Base-by-base conservation (phyloP, 30 jellyfish, hydroid and myxozoan species). In the Hydractinia echinata region DNA sequence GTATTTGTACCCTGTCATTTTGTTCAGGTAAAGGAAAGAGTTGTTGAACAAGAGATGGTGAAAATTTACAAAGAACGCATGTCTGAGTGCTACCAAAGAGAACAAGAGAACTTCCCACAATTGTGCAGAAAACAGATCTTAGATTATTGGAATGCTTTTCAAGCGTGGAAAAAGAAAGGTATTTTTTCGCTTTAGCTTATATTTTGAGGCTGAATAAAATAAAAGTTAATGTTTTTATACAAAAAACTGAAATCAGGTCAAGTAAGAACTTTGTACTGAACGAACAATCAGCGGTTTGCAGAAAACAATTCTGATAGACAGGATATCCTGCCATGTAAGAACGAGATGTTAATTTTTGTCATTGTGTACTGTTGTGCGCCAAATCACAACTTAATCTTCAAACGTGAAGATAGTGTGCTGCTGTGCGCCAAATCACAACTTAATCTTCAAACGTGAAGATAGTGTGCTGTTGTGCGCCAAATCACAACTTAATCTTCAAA, bases 31-130 rank as follows among this genome's bases (percentile, higher is more conserved):
- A 48, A 83, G 49, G 93, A 91, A 51, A 72, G 97, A 20, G 21
- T 89, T 61, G 97, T 89, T 55, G 95, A 89, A 67, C 87, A 81
- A 10, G 95, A 85, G 71, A 89, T 89, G 97, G 82, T 89, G 58
- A 82, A 84, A 21, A 64, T 89, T 71, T 77, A 69, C 49, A 53
- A 85, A 54, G 89, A 85, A 39, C 78, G 97, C 16, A 79, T 89
- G 73, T 86, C 69, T 20, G 72, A 61, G 51, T 89, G 97, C 73
- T 89, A 89, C 73, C 83, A 72, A 19, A 55, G 82, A 50, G 97
- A 89, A 60, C 95, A 91, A 54, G 97, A 85, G 70, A 89, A 89
- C 68, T 84, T 72, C 76, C 87, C 84, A 56, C 93, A 81, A 55
- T 76, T 76, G 51, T 89, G 97, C 79, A 73, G 95, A 61, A 89